Base-by-base conservation (phyloP, 2,888 invertebrate genomes). In the Cistogaster globosa region DNA sequence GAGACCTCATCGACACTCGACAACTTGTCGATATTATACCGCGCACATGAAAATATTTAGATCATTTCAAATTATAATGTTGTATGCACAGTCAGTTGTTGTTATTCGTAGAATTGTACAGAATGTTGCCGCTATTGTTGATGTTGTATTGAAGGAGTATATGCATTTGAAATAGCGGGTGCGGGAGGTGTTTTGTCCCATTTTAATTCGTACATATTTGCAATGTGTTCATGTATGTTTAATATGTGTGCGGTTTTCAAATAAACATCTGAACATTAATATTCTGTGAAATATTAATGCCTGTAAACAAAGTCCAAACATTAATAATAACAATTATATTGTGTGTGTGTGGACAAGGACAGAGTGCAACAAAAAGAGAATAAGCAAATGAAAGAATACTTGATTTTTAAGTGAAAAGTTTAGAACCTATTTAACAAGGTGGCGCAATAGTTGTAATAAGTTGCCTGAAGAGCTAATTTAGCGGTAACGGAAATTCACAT, bases 1-100 rank as follows among this genome's bases (percentile, higher is more conserved):
- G 57, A 74, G 20, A 63, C 62, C 68, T 58, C 65, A 76, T 67
- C 76, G 84, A 72, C 84, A 76, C 72, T 84, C 72, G 80, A 84
- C 84, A 84, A 84, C 60, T 84, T 84, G 80, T 76, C 80, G 84
- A 79, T 83, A 71, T 63, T 69, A 75, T 75, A 65, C 12, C 20
- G 79, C 53, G 57, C 55, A 20, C 74, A 72, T 68, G 67, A 71
- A 84, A 84, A 76, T 84, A 84, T 84, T 84, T 84, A 80, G 78
- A 78, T 79, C 57, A 72, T 60, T 77, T 77, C 42, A 76, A 77
- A 77, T 83, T 69, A 63, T 55, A 75, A 55, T 45, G 42, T 45
- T 45, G 42, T 45, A 68, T 67, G 18, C 58, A 9, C 14, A 58
- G 11, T 22, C 2, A 22, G 22, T 32, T 11, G 8, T 38, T 71